Base-by-base conservation (phyloP, 2,888 invertebrate genomes). In the Tetropium fuscum region DNA sequence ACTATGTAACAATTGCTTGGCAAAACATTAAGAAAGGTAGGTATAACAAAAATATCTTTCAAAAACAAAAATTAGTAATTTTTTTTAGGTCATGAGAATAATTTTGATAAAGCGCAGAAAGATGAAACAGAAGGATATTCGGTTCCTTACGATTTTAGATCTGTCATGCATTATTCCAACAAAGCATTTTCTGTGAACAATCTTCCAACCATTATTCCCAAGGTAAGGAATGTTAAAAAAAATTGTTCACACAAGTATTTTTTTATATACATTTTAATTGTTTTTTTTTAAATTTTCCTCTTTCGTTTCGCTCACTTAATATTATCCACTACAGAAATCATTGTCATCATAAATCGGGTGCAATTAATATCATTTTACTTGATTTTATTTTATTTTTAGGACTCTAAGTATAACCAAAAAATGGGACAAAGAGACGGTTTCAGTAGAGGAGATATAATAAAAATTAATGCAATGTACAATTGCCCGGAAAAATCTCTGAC, bases 111-210 rank as follows among this genome's bases (percentile, higher is more conserved):
- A 78, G 86, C 88, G 0, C 82, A 85, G 3, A 72, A 82, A 4
- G 81, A 83, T 5, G 82, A 80, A 20, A 86, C 89, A 0, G 82
- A 87, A 45, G 88, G 86, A n/a, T 92, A 85, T 74, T 90, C 90
- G 0, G 86, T 93, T 0, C 82, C 85, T 0, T 93, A 93, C 74
- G 93, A 93, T 79, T 93, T 90, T 78, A 87, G 88, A 70, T 92
- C 92, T 69, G 91, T 93, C 0, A 92, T 93, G 92, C 93, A 93
- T 76, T 93, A 93, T 78, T 92, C 92, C 0, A 85, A 87, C 15
- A 88, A 87, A 43, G 92, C 93, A 2, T 93, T 93, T 81, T 90
- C 92, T 1, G 84, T 74, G 56, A 93, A 93, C 76, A 86, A 87
- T 4, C 82, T 84, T 71, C 87, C 89, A 10, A 93, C 93, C 0